Conservation (phyloP, 2,113 vertebrate species). For the Leptodactylus fuscus region DNA sequence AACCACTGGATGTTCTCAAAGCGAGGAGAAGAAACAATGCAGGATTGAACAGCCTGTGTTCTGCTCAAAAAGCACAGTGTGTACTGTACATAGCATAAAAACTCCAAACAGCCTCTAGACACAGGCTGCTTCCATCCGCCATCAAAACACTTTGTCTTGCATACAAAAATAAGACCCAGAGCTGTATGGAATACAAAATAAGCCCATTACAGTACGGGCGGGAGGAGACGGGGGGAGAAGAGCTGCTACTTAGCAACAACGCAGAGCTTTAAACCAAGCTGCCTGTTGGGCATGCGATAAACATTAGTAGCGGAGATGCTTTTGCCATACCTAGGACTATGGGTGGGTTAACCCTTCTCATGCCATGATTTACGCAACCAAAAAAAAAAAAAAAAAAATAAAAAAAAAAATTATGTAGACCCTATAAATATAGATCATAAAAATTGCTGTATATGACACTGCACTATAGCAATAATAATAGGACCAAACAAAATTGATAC, state of each 20-base stretch:
- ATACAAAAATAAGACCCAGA: slow-evolving; percentile 97
- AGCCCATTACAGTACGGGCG: slow-evolving; percentile 95
- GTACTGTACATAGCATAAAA: slow-evolving; percentile 97
- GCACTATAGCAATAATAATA: not conserved
- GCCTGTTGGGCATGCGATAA: slow-evolving; percentile 87
- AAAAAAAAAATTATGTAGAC: not conserved
- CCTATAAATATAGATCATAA: too few relatives aligned
- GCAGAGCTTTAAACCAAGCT: slow-evolving; percentile 87
- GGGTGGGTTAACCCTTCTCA: slow-evolving; percentile 24
- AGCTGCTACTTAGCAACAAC: slow-evolving; percentile 98
- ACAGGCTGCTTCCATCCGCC: slow-evolving; percentile 95
- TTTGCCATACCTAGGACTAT: slow-evolving; percentile 51
- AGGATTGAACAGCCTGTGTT: slow-evolving; percentile 91
- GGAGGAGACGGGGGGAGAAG: slow-evolving; percentile 63
- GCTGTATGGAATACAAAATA: slow-evolving; percentile 96
- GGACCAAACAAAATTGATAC: too few relatives aligned
- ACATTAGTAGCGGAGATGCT: slow-evolving; percentile 75
- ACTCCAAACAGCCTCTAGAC: slow-evolving; percentile 94
- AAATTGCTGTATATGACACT: not conserved
- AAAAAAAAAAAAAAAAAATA: not conserved
- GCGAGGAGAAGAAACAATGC: slow-evolving; percentile 73
- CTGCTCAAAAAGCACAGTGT: slow-evolving; percentile 91
- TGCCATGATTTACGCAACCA: not conserved
- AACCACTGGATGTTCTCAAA: slow-evolving; percentile 50
- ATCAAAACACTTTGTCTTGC: slow-evolving; percentile 99